These are phyloP conservation scores for Nyctibius grandis DNA, from an alignment of 2,797 vertebrate genomes.

Conservation along the genomic window DNA sequence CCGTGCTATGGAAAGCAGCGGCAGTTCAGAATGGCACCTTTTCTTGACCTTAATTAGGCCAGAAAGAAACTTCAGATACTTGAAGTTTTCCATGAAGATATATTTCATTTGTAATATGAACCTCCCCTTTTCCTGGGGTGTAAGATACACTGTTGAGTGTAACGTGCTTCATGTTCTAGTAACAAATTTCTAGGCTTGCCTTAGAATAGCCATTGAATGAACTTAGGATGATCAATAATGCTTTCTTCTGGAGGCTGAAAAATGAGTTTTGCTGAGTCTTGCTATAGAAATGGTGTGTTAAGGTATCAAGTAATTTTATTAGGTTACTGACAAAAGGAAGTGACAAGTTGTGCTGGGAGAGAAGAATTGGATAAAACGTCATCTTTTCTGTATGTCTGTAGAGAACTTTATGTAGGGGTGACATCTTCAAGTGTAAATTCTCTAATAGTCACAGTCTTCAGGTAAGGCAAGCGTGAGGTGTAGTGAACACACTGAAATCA, in stretches of 20 bases:
- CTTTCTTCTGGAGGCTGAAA: neutral
- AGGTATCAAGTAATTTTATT: neutral
- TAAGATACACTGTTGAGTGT: neutral
- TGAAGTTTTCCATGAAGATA: neutral
- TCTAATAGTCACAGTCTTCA: neutral
- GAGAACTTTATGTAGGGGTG: neutral
- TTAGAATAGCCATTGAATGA: neutral
- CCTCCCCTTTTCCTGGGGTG: neutral
- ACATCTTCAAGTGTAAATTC: neutral
- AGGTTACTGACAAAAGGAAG: neutral
- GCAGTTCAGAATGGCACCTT: neutral
- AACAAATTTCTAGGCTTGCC: neutral
- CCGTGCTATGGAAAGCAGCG: neutral
- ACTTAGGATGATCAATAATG: rapidly evolving
- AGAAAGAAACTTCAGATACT: neutral
- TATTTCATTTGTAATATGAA: neutral
- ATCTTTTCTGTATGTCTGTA: neutral
- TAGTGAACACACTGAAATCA: neutral
- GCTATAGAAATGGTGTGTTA: neutral
- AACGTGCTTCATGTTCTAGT: neutral
- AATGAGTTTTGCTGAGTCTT: neutral
- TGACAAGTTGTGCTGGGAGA: neutral
- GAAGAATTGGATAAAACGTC: neutral
- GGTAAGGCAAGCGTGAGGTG: neutral
- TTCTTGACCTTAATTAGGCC: neutral